A percentile compares a stretch with the other conserved stretches of the same genome.
phyloP scores from a whole-genome alignment of 2,888 invertebrate genomes.

The Xanthia icteritia region DNA sequence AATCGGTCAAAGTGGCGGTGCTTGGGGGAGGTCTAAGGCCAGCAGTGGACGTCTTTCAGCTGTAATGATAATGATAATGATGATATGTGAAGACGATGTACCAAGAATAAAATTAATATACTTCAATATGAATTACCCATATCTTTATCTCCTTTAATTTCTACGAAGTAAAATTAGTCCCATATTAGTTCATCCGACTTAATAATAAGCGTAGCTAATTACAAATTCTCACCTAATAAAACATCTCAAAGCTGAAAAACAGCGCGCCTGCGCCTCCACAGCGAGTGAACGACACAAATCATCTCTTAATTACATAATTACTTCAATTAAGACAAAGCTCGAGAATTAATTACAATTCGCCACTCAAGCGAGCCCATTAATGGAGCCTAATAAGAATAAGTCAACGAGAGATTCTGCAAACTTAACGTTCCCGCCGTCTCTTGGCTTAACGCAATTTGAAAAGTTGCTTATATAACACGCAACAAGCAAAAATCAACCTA shows the following conservation, averaged over 20 bases:
- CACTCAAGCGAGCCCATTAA: conserved; percentile 64
- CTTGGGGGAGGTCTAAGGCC: too few species aligned
- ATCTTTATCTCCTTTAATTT: background rate
- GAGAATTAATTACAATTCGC: conserved; percentile 70
- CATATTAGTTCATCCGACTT: background rate
- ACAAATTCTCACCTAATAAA: conserved; percentile 48
- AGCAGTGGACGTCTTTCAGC: too few species aligned
- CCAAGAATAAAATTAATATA: background rate
- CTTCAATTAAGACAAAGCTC: conserved; percentile 69
- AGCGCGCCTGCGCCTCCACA: conserved; percentile 43
- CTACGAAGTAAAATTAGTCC: background rate
- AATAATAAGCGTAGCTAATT: conserved; percentile 18
- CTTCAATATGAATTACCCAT: background rate
- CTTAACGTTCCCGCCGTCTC: conserved; percentile 63
- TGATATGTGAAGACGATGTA: background rate
- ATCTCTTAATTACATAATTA: conserved; percentile 77
- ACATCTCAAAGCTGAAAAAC: conserved; percentile 11
- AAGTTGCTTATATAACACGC: conserved; percentile 51
- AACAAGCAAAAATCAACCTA: conserved; percentile 54
- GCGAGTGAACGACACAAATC: conserved; percentile 65
- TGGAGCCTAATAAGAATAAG: conserved; percentile 73
- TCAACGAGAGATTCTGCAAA: conserved; percentile 76
- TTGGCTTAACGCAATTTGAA: conserved; percentile 56
- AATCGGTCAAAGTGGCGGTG: too few species aligned
- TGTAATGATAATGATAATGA: too few species aligned